phyloP scores from a whole-genome alignment of 2,797 vertebrate genomes.

The Sebastes taczanowskii region DNA sequence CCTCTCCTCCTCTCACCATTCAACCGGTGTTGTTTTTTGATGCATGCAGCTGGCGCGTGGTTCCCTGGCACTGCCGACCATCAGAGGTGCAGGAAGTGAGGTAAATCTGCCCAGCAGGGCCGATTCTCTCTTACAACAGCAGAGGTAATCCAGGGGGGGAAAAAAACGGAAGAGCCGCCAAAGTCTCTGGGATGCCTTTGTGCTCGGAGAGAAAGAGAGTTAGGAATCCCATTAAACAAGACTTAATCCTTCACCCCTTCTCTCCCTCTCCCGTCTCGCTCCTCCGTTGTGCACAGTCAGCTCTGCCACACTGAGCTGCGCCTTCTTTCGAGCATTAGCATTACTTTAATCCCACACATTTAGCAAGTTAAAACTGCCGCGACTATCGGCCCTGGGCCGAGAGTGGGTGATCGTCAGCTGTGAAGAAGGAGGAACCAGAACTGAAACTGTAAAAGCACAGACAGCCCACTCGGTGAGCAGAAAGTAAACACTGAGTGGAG shows the following conservation, averaged over 20 bases:
- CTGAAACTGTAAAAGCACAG: conserved; percentile 9
- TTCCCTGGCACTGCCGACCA: conserved; percentile 10
- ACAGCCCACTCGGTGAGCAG: conserved; percentile 3
- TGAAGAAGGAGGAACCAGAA: neutral
- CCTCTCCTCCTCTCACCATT: conserved; percentile 11
- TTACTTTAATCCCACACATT: conserved; percentile 50
- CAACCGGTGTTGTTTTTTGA: conserved; percentile 43
- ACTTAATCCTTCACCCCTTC: conserved; percentile 62
- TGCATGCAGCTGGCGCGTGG: conserved; percentile 18
- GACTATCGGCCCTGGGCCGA: conserved; percentile 18
- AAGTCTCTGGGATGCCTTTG: conserved; percentile 61
- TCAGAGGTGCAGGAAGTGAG: conserved; percentile 37
- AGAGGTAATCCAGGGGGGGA: conserved; percentile 47
- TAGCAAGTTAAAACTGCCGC: conserved; percentile 31
- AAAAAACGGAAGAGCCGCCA: conserved; percentile 20
- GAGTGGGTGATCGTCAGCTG: conserved; percentile 25
- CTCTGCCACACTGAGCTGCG: conserved; percentile 23
- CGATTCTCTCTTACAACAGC: conserved; percentile 23
- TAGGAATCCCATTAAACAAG: conserved; percentile 72
- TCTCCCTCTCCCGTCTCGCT: conserved; percentile 21
- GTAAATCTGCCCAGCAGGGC: conserved; percentile 43
- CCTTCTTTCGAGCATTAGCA: conserved; percentile 34
- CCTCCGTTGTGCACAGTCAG: conserved; percentile 42
- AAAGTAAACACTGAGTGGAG: neutral
- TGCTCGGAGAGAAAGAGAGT: conserved; percentile 54